Evolutionary conservation across 2,888 invertebrate genomes (phyloP), one percentile per base, ranked within the genome.

Genomic region (Ypsolopha sequella): DNA sequence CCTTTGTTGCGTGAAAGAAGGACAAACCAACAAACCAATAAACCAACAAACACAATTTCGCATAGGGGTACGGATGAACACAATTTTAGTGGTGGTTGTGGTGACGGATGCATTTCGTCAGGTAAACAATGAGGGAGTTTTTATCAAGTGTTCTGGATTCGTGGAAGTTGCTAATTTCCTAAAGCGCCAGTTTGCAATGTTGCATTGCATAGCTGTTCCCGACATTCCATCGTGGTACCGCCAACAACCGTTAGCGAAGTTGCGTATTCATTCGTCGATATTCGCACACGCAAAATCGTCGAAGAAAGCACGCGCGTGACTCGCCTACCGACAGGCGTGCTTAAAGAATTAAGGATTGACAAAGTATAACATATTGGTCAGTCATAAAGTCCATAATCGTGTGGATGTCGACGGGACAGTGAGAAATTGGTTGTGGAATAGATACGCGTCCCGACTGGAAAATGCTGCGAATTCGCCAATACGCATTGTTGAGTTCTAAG

Each of bases 231-330:
- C 69, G 77, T 73, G 74, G 73, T 72, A 74, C 77, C 69, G 68
- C 65, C 68, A 67, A 69, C 70, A 76, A 81, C 85, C 85, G 85
- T 85, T 85, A 85, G 64, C 59, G 59, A 67, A 66, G 65, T 43
- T 36, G 50, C 33, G 52, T 47, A 38, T 70, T 64, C 69, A 73
- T 60, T 63, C 68, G 73, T 69, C 53, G 76, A 77, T 81, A 82
- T 73, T 49, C 49, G 49, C 49, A 80, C 80, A 76, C 76, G 80
- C 81, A 77, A 85, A 81, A 80, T 77, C 66, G 75, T 71, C 74
- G 76, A 84, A 81, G 85, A 84, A 84, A 84, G 84, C 82, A 74
- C 65, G 75, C 73, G 71, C 85, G 82, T 84, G 85, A 80, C 74
- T 64, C 54, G 72, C 68, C 71, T 84, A 63, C 70, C 60, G 70